Percentiles rank a stretch among this genome's conserved stretches.
Conservation (phyloP, 2,888 invertebrate species). For the Schizotus pectinicornis region DNA sequence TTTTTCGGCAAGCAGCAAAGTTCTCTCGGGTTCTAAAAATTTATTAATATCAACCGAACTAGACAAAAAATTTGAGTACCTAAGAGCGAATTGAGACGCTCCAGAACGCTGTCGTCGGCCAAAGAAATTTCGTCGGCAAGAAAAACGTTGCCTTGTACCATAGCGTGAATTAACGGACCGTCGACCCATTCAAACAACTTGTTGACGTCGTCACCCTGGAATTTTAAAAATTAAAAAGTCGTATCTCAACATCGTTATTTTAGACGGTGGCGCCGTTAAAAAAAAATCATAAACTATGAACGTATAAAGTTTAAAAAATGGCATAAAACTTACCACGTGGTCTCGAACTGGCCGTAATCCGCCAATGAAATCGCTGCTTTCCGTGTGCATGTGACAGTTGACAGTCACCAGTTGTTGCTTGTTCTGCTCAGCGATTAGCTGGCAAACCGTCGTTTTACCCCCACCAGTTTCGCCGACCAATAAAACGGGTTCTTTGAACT, state of each 20-base stretch:
- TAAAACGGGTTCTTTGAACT: conserved; percentile 92
- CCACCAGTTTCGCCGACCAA: conserved; percentile 98
- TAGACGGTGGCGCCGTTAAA: no score
- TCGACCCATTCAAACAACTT: conserved; percentile 97
- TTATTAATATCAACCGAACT: conserved; percentile 7
- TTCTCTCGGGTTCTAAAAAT: conserved; percentile 82
- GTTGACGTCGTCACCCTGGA: conserved; percentile 46
- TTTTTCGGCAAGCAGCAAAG: conserved; percentile 89
- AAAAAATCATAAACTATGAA: no score
- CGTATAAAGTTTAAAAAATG: no score
- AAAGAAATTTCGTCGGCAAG: conserved; percentile 98
- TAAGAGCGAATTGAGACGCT: conserved; percentile 93
- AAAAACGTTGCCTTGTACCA: conserved; percentile 87
- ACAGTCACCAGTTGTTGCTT: conserved; percentile 75
- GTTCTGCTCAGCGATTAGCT: conserved; percentile 78
- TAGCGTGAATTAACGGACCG: conserved; percentile 91
- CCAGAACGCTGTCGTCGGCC: conserved; percentile 97
- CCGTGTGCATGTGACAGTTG: conserved; percentile 99
- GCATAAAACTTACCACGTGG: conserved; percentile 43
- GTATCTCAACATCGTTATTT: conserved; percentile 4
- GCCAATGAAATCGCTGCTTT: conserved; percentile 97
- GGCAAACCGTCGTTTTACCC: conserved; percentile 96
- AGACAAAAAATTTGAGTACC: conserved; percentile 51
- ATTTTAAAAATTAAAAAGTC: conserved; percentile 18
- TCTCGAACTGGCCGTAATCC: conserved; percentile 87